phyloP scores from a whole-genome alignment of 2,888 invertebrate genomes.

The Agrochola circellaris region DNA sequence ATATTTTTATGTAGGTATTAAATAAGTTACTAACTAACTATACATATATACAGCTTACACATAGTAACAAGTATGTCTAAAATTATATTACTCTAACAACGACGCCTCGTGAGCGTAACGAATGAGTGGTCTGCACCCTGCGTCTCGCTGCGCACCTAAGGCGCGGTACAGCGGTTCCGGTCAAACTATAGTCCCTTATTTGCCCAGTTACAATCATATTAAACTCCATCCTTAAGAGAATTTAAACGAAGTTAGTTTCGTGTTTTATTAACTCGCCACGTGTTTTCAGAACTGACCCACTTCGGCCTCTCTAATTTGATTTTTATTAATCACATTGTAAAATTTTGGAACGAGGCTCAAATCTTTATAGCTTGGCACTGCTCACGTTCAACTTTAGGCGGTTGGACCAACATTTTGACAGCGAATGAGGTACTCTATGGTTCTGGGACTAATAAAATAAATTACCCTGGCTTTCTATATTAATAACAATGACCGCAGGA shows the following conservation, averaged over 20 bases:
- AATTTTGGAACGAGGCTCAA: constrained; percentile 32
- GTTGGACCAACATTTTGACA: not conserved
- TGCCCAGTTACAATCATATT: constrained; percentile 1
- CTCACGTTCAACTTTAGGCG: not conserved
- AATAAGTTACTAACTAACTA: no score
- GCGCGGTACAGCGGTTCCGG: no score
- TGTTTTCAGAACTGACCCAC: constrained; percentile 52
- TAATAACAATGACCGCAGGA: no score
- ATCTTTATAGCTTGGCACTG: constrained; percentile 9
- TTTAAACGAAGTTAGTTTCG: constrained; percentile 43
- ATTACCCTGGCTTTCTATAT: not conserved
- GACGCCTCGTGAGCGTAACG: no score
- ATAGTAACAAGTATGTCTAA: no score
- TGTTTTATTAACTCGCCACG: constrained; percentile 30
- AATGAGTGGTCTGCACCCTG: no score
- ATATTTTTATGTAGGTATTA: no score
- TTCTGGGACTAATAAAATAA: not conserved
- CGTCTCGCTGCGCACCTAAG: no score
- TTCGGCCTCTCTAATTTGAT: constrained; percentile 52
- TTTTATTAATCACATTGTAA: constrained; percentile 53
- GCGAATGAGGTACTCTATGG: not conserved
- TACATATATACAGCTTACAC: no score
- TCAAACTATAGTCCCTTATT: not conserved
- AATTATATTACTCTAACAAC: no score
- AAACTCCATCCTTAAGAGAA: constrained; percentile 41